Base-by-base conservation (phyloP, 2,888 invertebrate genomes). In the Cheiracanthium punctorium region DNA sequence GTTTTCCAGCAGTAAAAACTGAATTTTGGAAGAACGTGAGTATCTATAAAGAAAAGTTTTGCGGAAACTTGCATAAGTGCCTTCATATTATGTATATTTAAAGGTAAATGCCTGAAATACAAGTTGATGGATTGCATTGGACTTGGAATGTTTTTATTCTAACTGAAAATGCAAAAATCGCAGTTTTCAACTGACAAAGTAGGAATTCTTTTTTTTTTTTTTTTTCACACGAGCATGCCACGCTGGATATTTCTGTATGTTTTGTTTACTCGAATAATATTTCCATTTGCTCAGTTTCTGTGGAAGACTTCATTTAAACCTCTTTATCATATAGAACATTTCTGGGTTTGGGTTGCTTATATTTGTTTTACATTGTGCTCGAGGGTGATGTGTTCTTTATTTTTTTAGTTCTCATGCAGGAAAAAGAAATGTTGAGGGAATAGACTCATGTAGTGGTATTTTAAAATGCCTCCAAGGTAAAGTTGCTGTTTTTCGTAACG, bases 311-410 rank as follows among this genome's bases (percentile, higher is more conserved):
- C 80, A 80, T 85, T 85, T 80, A 80, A 85, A 85, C 43, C 80
- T 85, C 85, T 85, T 85, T 85, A 85, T 80, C 80, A 80, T 85
- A 80, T 75, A 85, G 64, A 85, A 77, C 71, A 73, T 79, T 73
- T 79, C 41, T 24, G 17, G 37, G 41, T 52, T 67, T 72, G 32
- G 10, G 52, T 17, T 20, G 14, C 75, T 41, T 70, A 32, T 70
- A 52, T 64, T 24, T 58, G 12, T 24, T 41, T 28, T 67, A 14
- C 29, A 14, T 72, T 29, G 4, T 24, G 52, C 30, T 70, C 17
- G 41, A 30, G 69, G 29, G 24, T 4, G 58, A 5, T 24, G 12
- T 24, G 2, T 24, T 24, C 24, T 58, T 20, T 58, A 58, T 67
- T 64, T 32, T 12, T 67, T 67, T 14, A 17, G 14, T 30, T 67